These are phyloP conservation scores for Neocrepidodera transversa DNA, from an alignment of 2,888 invertebrate species.

Conservation along the genomic window DNA sequence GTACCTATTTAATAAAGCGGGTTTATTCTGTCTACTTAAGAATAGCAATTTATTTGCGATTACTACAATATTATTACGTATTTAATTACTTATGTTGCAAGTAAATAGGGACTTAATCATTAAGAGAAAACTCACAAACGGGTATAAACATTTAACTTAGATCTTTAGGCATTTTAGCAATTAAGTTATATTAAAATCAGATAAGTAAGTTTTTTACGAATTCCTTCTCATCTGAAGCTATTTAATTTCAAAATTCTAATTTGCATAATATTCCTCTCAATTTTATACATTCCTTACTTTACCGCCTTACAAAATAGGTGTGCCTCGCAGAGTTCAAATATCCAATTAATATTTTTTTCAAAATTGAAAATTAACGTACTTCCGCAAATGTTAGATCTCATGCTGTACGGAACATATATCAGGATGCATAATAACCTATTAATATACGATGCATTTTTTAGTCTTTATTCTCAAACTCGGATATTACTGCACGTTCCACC, in stretches of 20 bases:
- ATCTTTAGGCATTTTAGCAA: neutral
- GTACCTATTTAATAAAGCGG: no score
- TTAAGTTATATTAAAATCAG: neutral
- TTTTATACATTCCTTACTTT: constrained; percentile 17
- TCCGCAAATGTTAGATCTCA: constrained; percentile 20
- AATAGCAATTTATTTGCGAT: no score
- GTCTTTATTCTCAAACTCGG: neutral
- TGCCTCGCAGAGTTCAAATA: constrained; percentile 21
- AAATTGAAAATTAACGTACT: constrained; percentile 19
- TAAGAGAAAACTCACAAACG: no score
- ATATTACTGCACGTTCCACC: constrained; percentile 4
- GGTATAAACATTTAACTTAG: neutral
- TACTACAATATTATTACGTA: no score
- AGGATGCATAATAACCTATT: constrained; percentile 22
- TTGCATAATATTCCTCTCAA: constrained; percentile 17
- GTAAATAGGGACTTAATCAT: no score
- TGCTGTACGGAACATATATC: constrained; percentile 18
- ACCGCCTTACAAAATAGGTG: constrained; percentile 15
- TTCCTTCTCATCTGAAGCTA: neutral
- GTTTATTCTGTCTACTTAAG: no score
- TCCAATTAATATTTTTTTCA: constrained; percentile 25
- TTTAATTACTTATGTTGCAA: no score
- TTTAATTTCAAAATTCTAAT: constrained; percentile 13
- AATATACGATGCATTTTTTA: constrained; percentile 2
- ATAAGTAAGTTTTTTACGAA: neutral